Conservation (phyloP, 2,113 vertebrate genomes). For the Pongo abelii region DNA sequence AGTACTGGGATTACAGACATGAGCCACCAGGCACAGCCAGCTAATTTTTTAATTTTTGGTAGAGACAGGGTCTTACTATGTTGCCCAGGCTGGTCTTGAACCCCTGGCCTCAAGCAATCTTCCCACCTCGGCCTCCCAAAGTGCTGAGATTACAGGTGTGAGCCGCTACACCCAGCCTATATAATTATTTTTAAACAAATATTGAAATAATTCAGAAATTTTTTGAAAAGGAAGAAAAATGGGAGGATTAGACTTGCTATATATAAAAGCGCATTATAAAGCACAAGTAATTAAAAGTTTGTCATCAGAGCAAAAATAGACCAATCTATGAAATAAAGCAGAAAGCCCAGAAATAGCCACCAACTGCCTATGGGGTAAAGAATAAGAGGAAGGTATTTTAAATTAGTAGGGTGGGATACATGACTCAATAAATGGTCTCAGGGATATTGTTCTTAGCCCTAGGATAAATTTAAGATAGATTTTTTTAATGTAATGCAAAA, state of each 20-base stretch:
- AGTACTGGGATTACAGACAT: too few relatives aligned
- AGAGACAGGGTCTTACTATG: too few relatives aligned
- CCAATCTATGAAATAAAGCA: not conserved
- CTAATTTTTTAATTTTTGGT: too few relatives aligned
- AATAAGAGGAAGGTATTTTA: not conserved
- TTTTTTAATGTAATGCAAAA: not conserved
- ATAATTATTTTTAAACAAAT: not conserved
- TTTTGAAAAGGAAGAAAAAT: not conserved
- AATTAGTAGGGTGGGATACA: not conserved
- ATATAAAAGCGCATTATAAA: not conserved
- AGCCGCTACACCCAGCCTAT: too few relatives aligned
- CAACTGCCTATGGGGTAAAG: not conserved
- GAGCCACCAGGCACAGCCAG: too few relatives aligned
- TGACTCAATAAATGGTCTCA: not conserved
- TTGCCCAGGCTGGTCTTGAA: too few relatives aligned
- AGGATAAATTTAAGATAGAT: not conserved
- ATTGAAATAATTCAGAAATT: not conserved
- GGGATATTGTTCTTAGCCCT: not conserved
- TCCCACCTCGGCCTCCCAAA: too few relatives aligned
- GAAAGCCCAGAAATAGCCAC: not conserved
- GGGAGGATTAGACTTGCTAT: not conserved
- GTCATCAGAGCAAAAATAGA: not conserved
- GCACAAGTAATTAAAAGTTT: not conserved
- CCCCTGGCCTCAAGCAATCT: too few relatives aligned
- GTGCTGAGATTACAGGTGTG: too few relatives aligned